These are phyloP conservation scores for Masticophis lateralis DNA, from an alignment of 2,797 vertebrate species.

Conservation along the genomic window DNA sequence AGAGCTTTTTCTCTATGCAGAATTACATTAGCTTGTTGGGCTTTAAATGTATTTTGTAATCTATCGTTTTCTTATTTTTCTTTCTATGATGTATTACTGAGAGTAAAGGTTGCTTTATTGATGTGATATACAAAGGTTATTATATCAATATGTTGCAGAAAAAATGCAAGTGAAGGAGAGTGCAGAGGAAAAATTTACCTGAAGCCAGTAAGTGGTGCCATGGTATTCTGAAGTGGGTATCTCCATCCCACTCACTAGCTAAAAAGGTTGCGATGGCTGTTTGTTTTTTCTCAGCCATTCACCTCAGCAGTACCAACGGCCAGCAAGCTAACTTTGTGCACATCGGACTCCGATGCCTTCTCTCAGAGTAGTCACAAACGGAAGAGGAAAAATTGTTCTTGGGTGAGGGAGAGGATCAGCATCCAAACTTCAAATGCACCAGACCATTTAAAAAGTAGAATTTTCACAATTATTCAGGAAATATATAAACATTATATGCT, in stretches of 20 bases:
- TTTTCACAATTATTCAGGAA: not conserved
- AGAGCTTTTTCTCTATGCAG: slow-evolving; percentile 37
- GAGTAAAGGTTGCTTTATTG: slow-evolving; percentile 51
- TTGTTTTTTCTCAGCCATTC: not conserved
- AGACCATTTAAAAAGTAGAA: not conserved
- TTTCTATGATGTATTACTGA: slow-evolving; percentile 41
- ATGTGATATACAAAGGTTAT: slow-evolving; percentile 50
- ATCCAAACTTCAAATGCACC: not conserved
- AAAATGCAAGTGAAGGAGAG: slow-evolving; percentile 43
- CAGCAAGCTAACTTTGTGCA: not conserved
- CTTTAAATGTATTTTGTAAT: slow-evolving; percentile 56
- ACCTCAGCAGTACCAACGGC: not conserved
- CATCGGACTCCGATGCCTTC: not conserved
- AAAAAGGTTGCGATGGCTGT: not conserved
- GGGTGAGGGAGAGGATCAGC: not conserved
- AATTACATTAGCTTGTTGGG: slow-evolving; percentile 52
- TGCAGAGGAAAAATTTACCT: slow-evolving; percentile 54
- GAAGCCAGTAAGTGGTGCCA: not conserved
- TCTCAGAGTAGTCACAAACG: not conserved
- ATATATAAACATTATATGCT: not conserved
- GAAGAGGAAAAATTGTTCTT: not conserved
- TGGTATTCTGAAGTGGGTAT: not conserved
- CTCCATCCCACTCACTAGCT: not conserved
- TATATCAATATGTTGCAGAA: slow-evolving; percentile 37
- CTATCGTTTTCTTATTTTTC: slow-evolving; percentile 53